Percentiles rank a stretch among this genome's conserved stretches.
Evolutionary conservation across 2,888 invertebrate genomes (phyloP).

Genomic region (Periphyllus acericola): DNA sequence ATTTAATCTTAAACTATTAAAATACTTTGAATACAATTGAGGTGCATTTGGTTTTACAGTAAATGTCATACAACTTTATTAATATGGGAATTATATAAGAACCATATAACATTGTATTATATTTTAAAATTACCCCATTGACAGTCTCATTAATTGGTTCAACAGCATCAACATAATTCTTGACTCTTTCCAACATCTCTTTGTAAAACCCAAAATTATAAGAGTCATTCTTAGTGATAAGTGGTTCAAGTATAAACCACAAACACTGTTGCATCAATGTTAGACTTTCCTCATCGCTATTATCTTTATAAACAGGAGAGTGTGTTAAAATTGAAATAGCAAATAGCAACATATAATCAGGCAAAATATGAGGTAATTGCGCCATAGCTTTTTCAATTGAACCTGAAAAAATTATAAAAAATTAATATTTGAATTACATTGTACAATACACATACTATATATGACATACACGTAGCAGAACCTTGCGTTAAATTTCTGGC

Average conservation of each 20-base stretch:
- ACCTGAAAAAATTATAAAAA: slow-evolving; percentile 64
- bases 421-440: neutral
- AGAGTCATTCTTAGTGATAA: slow-evolving; percentile 91
- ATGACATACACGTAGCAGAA: slow-evolving; percentile 69
- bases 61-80: too few relatives aligned
- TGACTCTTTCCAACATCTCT: slow-evolving; percentile 92
- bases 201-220: slow-evolving; percentile 96
- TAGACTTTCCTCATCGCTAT: slow-evolving; percentile 81
- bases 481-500: slow-evolving; percentile 84
- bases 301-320: slow-evolving; percentile 83
- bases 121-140: slow-evolving; percentile 78
- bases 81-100: too few relatives aligned
- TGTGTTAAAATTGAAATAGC: slow-evolving; percentile 96
- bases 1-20: too few relatives aligned
- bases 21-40: too few relatives aligned
- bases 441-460: neutral
- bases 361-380: slow-evolving; percentile 87
- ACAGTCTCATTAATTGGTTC: slow-evolving; percentile 83
- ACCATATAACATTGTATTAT: neutral
- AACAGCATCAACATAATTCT: slow-evolving; percentile 90
- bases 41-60: too few relatives aligned
- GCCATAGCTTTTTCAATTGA: slow-evolving; percentile 77
- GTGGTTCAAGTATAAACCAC: slow-evolving; percentile 93
- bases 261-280: slow-evolving; percentile 85
- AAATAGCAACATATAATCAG: slow-evolving; percentile 97